Evolutionary conservation across 1,140 invertebrate genomes (phyloP), one percentile per base, ranked within the genome.

Genomic region (Holotrichia oblita): DNA sequence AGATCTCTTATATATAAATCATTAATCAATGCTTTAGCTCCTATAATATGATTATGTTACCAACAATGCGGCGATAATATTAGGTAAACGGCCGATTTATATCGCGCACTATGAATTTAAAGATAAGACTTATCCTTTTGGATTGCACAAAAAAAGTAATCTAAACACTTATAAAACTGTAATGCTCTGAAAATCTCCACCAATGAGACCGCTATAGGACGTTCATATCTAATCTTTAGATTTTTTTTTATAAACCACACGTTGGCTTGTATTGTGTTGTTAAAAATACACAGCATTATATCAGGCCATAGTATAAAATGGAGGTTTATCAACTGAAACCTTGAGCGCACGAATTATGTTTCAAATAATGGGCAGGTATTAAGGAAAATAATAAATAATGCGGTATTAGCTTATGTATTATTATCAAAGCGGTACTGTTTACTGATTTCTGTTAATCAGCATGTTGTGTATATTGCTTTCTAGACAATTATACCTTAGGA

Each of bases 191-290:
- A 34, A 34, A 34, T 27, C 27, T 69, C 61, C 14, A 69, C 61
- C 61, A 69, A 69, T 69, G 27, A 34, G 22, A 27, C 27, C 20
- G 27, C 22, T 27, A 27, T 22, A 22, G 27, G 9, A 69, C 0
- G 61, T 22, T 69, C 61, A 69, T 69, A 69, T 69, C 61, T 69
- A 69, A 69, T 69, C 61, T 69, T n/a, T 27, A 27, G 6, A 27
- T 69, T 69, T 69, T 69, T 69, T 69, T 69, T 69, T 22, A 69
- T 69, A 69, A 69, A 14, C 61, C 24, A 69, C 61, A 69, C 61
- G 22, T 20, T 69, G 22, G 22, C 8, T 22, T 48, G n/a, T 17
- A 22, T 14, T 27, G 8, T 69, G 22, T 34, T 69, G 27, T 69
- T 20, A 69, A 69, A 69, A 69, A 69, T 48, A 34, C 61, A 69